Conservation (phyloP, 1,140 invertebrate genomes). For the Lepidurus arcticus region DNA sequence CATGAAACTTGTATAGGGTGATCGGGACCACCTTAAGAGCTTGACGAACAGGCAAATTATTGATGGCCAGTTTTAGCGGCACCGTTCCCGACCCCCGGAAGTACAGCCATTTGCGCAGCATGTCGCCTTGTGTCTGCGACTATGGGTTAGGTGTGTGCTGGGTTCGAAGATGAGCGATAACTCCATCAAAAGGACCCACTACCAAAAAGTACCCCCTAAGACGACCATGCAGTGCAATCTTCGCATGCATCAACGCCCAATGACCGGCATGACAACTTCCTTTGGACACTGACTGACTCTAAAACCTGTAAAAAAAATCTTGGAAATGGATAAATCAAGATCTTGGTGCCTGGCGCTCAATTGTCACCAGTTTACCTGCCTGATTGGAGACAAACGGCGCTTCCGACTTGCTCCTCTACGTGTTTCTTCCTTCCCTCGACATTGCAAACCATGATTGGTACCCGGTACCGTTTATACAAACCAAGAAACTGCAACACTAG, state of each 20-base stretch:
- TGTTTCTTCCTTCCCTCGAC: no score
- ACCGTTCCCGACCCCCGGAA: constrained; percentile 13
- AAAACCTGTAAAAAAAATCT: no score
- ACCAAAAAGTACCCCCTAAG: background rate
- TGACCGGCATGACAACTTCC: background rate
- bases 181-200: background rate
- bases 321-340: no score
- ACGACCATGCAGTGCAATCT: background rate
- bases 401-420: no score
- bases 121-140: background rate
- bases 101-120: background rate
- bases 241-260: constrained; percentile 12
- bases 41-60: constrained; percentile 19
- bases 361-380: background rate
- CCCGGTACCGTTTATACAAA: no score
- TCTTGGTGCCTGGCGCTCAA: background rate
- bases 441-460: no score
- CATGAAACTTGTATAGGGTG: background rate
- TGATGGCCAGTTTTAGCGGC: background rate
- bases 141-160: background rate
- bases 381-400: no score
- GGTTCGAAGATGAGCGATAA: background rate
- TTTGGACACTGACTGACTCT: background rate
- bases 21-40: background rate
- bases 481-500: no score